Percentiles rank a stretch among this genome's conserved stretches.
phyloP scores from a whole-genome alignment of 2,888 invertebrate species.

The Pyrgus malvae region DNA sequence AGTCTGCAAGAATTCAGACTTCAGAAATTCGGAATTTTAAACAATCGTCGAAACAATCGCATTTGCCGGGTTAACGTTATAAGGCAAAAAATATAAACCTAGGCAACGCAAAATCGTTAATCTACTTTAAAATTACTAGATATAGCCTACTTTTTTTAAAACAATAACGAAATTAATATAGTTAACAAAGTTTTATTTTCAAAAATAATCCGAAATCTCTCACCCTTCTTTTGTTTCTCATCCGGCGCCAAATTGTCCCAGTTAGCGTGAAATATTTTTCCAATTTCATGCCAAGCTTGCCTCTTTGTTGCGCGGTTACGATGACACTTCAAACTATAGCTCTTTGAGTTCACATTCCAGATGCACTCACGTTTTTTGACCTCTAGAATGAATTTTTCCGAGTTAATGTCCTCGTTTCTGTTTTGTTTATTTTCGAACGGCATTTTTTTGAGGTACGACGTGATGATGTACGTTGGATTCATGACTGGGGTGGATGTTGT shows the following conservation, averaged over 20 bases:
- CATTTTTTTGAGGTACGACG: not conserved
- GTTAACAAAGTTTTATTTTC: too few relatives aligned
- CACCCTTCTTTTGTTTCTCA: constrained; percentile 11
- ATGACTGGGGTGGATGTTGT: not conserved
- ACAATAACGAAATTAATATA: too few relatives aligned
- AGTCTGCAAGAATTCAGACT: too few relatives aligned
- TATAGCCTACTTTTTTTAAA: too few relatives aligned
- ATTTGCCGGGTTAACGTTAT: too few relatives aligned
- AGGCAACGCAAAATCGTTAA: too few relatives aligned
- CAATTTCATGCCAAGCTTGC: constrained; percentile 13
- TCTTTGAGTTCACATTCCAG: constrained; percentile 2
- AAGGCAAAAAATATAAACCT: too few relatives aligned
- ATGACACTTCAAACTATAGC: not conserved
- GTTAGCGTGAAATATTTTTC: not conserved
- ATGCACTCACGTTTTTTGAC: constrained; percentile 8
- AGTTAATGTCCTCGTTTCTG: not conserved
- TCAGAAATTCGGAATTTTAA: too few relatives aligned
- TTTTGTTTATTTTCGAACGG: not conserved
- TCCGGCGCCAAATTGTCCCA: constrained; percentile 1
- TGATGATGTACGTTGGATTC: not conserved
- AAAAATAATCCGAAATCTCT: too few relatives aligned
- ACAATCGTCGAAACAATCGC: too few relatives aligned
- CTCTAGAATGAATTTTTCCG: constrained; percentile 7
- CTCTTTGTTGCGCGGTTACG: constrained; percentile 1
- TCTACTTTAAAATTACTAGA: too few relatives aligned